These are phyloP conservation scores for Nezara viridula DNA, from an alignment of 2,888 invertebrate genomes.

Conservation along the genomic window DNA sequence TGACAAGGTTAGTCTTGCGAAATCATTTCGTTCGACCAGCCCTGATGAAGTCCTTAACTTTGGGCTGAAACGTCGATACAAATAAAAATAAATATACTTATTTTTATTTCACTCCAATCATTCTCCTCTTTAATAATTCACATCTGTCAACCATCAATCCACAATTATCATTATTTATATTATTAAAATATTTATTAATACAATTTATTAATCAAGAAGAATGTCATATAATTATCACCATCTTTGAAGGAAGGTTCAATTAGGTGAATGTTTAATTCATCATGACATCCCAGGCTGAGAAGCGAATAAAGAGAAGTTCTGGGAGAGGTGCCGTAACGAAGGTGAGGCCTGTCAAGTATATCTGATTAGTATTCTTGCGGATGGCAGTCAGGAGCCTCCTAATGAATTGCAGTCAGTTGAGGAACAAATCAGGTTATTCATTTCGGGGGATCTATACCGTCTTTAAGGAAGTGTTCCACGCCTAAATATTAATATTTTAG, in stretches of 20 bases:
- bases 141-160: too few species aligned
- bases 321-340: background rate
- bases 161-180: too few species aligned
- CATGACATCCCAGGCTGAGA: background rate
- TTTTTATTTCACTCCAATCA: too few species aligned
- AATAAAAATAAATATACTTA: too few species aligned
- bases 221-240: background rate
- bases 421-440: background rate
- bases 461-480: background rate
- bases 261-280: constrained; percentile 20
- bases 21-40: too few species aligned
- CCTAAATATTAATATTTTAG: background rate
- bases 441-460: background rate
- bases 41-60: too few species aligned
- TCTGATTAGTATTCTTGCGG: constrained; percentile 34
- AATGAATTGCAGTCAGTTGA: background rate
- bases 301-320: constrained; percentile 14
- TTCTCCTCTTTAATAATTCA: too few species aligned
- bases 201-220: background rate
- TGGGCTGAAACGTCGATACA: too few species aligned
- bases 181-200: background rate
- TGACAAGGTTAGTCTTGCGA: too few species aligned
- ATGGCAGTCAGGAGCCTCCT: background rate
- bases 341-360: constrained; percentile 27
- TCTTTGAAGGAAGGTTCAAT: background rate